phyloP scores from a whole-genome alignment of 1,140 invertebrate genomes.

The Bombus waltoni region DNA sequence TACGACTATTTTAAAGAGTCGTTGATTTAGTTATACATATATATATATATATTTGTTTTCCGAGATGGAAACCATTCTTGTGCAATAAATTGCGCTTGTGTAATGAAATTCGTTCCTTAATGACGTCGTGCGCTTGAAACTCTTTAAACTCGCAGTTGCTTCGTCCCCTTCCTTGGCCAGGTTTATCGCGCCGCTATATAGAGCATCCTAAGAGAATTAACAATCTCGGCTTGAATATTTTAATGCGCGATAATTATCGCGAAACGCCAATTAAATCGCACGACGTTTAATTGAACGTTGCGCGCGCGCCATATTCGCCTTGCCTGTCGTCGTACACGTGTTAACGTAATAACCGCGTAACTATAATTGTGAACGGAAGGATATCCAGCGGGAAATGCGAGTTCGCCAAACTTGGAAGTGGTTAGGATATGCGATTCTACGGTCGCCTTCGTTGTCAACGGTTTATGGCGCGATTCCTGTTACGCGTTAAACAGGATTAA shows the following conservation, averaged over 20 bases:
- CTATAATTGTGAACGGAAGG: too few relatives aligned
- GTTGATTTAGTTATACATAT: too few relatives aligned
- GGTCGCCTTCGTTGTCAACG: not conserved
- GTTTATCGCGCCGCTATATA: not conserved
- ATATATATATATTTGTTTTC: too few relatives aligned
- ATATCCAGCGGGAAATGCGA: not conserved
- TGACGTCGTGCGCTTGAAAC: not conserved
- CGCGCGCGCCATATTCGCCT: too few relatives aligned
- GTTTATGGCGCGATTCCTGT: not conserved
- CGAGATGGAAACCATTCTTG: not conserved
- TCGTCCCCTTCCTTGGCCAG: not conserved
- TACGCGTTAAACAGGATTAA: conserved; percentile 8
- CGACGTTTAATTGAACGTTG: not conserved
- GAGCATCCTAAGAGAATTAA: not conserved
- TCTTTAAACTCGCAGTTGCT: not conserved
- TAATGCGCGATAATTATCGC: conserved; percentile 20
- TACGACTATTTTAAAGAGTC: too few relatives aligned
- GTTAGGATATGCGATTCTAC: not conserved
- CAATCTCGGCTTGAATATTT: not conserved
- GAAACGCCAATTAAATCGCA: not conserved
- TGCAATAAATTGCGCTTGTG: not conserved
- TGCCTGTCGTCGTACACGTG: not conserved
- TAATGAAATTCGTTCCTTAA: not conserved
- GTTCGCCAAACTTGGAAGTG: not conserved
- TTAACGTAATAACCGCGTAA: not conserved